Percentiles rank a stretch among this genome's conserved stretches.
Conservation (phyloP, 2,797 vertebrate genomes). For the Tapirus indicus region DNA sequence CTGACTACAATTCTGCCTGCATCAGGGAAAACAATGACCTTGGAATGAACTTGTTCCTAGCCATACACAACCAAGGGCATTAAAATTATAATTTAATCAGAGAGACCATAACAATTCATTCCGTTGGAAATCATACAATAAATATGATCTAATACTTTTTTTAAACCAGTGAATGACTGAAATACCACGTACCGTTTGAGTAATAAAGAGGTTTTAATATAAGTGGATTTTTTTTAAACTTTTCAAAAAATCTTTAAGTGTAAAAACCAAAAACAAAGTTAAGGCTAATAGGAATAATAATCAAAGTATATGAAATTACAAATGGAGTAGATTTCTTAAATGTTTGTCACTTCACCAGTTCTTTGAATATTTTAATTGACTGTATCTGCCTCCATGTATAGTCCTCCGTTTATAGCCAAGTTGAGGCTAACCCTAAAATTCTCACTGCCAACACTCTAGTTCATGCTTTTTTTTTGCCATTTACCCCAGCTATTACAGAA, state of each 20-base stretch:
- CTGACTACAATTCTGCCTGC: not conserved
- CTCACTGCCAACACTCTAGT: not conserved
- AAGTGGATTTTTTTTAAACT: not conserved
- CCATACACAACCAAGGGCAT: not conserved
- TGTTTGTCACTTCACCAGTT: not conserved
- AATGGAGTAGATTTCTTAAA: not conserved
- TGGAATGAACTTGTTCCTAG: conserved; percentile 54
- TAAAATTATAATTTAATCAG: conserved; percentile 62
- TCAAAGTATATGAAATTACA: not conserved
- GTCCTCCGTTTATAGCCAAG: not conserved
- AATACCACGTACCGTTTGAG: not conserved
- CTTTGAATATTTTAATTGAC: not conserved
- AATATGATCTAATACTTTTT: not conserved
- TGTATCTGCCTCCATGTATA: not conserved
- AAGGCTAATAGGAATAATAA: not conserved
- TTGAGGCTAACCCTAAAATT: not conserved
- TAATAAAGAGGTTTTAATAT: not conserved
- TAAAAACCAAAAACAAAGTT: not conserved
- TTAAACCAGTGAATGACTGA: not conserved
- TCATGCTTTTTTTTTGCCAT: not conserved
- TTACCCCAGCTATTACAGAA: not conserved
- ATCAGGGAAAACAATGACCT: conserved; percentile 33
- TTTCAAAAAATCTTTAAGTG: not conserved
- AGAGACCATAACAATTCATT: not conserved
- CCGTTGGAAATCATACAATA: conserved; percentile 6